These are phyloP conservation scores for Polietes domitor DNA, from an alignment of 2,888 invertebrate genomes.

Conservation along the genomic window DNA sequence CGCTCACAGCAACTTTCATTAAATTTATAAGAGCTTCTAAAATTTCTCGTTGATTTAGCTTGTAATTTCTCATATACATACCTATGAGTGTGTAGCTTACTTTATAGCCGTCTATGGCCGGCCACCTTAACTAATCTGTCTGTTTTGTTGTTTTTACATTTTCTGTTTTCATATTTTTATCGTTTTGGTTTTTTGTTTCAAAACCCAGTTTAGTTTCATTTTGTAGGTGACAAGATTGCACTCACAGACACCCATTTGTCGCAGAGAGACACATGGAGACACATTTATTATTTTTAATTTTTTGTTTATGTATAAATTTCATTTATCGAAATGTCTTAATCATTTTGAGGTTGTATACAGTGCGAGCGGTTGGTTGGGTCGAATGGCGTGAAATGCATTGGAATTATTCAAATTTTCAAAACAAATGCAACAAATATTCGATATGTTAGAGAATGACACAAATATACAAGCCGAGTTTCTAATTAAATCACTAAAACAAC, in stretches of 20 bases:
- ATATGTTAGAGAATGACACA: not conserved
- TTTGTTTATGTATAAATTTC: slow-evolving; percentile 36
- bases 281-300: slow-evolving; percentile 56
- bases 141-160: not conserved
- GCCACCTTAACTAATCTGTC: not conserved
- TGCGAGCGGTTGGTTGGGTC: not conserved
- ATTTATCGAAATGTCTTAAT: slow-evolving; percentile 65
- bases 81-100: slow-evolving; percentile 3
- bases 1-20: too few relatives aligned
- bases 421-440: not conserved
- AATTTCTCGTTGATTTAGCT: too few relatives aligned
- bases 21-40: too few relatives aligned
- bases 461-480: not conserved
- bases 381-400: not conserved
- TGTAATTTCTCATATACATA: too few relatives aligned
- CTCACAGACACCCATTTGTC: slow-evolving; percentile 8
- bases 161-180: slow-evolving; percentile 10
- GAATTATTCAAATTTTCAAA: not conserved
- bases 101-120: not conserved
- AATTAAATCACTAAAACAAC: not conserved
- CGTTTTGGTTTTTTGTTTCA: not conserved
- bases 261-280: slow-evolving; percentile 58
- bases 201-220: slow-evolving; percentile 8
- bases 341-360: slow-evolving; percentile 39
- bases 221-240: slow-evolving; percentile 37